Evolutionary conservation across 2,888 invertebrate genomes (phyloP).

Genomic region (Dasysyrphus tricinctus): DNA sequence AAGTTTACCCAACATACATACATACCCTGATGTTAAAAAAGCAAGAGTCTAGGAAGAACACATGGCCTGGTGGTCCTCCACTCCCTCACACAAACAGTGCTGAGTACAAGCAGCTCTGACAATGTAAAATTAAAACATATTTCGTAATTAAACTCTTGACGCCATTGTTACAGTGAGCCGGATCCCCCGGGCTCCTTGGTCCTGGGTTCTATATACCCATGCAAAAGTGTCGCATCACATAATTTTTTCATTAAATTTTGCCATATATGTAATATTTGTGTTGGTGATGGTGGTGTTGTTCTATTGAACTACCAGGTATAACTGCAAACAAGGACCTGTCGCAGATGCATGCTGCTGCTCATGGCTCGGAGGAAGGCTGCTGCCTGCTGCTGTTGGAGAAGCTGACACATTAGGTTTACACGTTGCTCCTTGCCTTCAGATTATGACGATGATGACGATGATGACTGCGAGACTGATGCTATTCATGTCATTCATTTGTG

Average conservation of each 20-base stretch:
- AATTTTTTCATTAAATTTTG: conserved; percentile 74
- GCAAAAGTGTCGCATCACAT: conserved; percentile 67
- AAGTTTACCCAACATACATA: conserved; percentile 4
- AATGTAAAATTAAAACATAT: conserved; percentile 78
- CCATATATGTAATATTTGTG: conserved; percentile 35
- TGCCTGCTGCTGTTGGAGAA: conserved; percentile 55
- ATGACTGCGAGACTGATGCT: conserved; percentile 65
- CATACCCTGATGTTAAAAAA: conserved; percentile 13
- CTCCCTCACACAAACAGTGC: conserved; percentile 41
- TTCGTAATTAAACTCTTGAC: conserved; percentile 78
- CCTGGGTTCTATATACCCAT: conserved; percentile 6
- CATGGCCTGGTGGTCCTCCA: background rate
- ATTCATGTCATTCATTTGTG: conserved; percentile 74
- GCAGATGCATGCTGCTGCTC: conserved; percentile 64
- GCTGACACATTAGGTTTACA: conserved; percentile 69
- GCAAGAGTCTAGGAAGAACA: conserved; percentile 22
- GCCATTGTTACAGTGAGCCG: conserved; percentile 75
- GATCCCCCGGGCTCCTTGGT: conserved; percentile 15
- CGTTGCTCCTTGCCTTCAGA: conserved; percentile 55
- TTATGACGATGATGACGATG: conserved; percentile 46
- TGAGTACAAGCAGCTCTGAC: conserved; percentile 75
- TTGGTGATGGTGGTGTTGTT: conserved; percentile 37
- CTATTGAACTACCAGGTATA: conserved; percentile 60
- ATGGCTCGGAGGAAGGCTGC: conserved; percentile 10
- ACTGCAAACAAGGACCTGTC: conserved; percentile 56